phyloP scores from a whole-genome alignment of 2,797 vertebrate genomes.

The Parotocinclus haroldoi region DNA sequence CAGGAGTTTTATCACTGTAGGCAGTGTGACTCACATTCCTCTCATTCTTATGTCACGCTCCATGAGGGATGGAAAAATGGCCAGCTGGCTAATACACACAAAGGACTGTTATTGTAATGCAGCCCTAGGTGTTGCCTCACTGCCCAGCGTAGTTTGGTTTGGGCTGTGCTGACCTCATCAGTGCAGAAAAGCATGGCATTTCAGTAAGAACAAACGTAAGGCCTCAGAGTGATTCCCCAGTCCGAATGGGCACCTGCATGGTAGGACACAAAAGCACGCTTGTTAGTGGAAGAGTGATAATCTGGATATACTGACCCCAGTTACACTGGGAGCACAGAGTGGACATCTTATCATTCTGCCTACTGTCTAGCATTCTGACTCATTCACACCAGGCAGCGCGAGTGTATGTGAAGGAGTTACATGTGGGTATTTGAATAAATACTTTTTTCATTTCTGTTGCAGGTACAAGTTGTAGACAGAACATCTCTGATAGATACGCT shows the following conservation, averaged over 20 bases:
- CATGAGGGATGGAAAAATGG: slow-evolving; percentile 24
- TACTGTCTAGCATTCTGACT: slow-evolving; percentile 38
- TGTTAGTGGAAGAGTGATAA: slow-evolving; percentile 30
- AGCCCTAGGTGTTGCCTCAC: slow-evolving; percentile 65
- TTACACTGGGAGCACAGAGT: slow-evolving; percentile 21
- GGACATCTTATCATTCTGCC: slow-evolving; percentile 50
- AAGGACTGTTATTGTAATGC: slow-evolving; percentile 52
- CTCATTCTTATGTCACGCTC: slow-evolving; percentile 40
- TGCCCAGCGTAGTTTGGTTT: slow-evolving; percentile 48
- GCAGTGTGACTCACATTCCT: slow-evolving; percentile 33
- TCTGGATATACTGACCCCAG: slow-evolving; percentile 4
- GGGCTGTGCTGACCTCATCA: slow-evolving; percentile 39
- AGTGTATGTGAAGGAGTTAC: slow-evolving; percentile 3
- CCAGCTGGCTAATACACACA: slow-evolving; percentile 22
- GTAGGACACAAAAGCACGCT: slow-evolving; percentile 15
- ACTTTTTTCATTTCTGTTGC: background rate
- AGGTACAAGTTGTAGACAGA: too few species aligned
- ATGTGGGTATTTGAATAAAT: background rate
- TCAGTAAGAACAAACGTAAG: slow-evolving; percentile 40
- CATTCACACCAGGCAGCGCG: slow-evolving; percentile 14
- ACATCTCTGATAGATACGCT: background rate
- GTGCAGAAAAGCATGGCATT: slow-evolving; percentile 34
- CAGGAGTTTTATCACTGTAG: slow-evolving; percentile 55
- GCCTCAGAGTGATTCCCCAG: slow-evolving; percentile 27
- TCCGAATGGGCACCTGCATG: slow-evolving; percentile 16